A percentile compares a stretch with the other conserved stretches of the same genome.
Conservation (phyloP, 1,140 invertebrate genomes). For the Scaptomyza hsui region DNA sequence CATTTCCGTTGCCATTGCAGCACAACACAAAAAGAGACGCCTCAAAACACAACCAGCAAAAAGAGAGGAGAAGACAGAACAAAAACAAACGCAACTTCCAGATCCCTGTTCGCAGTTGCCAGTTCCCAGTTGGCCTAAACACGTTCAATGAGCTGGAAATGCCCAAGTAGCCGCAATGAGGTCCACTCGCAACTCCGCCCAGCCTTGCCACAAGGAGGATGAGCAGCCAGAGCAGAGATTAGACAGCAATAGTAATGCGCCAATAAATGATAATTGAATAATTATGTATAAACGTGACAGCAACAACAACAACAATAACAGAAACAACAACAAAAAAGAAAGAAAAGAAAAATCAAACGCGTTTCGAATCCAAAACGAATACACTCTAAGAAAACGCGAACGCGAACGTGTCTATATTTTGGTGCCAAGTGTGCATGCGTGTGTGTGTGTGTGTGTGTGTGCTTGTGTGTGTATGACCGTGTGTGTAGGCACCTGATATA, state of each 20-base stretch:
- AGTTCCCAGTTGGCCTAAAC: slow-evolving; percentile 14
- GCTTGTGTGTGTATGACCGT: slow-evolving; percentile 12
- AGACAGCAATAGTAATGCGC: slow-evolving; percentile 28
- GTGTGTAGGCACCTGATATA: not conserved
- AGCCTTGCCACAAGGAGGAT: not conserved
- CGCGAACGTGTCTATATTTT: slow-evolving; percentile 29
- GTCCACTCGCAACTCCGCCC: slow-evolving; percentile 3
- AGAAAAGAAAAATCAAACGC: slow-evolving; percentile 11
- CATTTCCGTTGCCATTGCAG: slow-evolving; percentile 52
- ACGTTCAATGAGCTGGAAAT: slow-evolving; percentile 70
- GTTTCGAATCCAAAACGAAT: slow-evolving; percentile 17
- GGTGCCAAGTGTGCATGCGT: slow-evolving; percentile 12
- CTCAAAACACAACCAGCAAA: too few relatives aligned
- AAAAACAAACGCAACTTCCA: not conserved
- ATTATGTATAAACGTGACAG: slow-evolving; percentile 47
- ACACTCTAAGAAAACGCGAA: slow-evolving; percentile 28
- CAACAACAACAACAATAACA: slow-evolving; percentile 15
- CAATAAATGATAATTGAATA: slow-evolving; percentile 43
- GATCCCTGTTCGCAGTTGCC: not conserved
- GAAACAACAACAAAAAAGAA: slow-evolving; percentile 25
- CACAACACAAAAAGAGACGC: too few relatives aligned
- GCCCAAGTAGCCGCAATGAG: slow-evolving; percentile 48
- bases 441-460: not conserved
- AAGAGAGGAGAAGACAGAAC: not conserved
- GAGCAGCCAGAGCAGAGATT: slow-evolving; percentile 14